Evolutionary conservation across 2,797 vertebrate species (phyloP).

Genomic region (Danio kyathit): DNA sequence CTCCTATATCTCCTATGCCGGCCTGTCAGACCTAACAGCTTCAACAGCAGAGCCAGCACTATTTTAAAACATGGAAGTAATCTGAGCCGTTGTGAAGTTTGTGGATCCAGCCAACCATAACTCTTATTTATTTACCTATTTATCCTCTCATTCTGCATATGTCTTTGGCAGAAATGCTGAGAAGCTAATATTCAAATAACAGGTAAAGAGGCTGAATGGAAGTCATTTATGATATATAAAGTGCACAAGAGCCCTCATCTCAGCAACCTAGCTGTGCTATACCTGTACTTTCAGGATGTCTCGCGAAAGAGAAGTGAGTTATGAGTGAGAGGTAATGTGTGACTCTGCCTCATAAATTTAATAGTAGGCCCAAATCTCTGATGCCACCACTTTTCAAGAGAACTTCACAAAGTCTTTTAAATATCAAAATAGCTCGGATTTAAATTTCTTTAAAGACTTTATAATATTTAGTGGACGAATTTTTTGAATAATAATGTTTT

Average conservation of each 20-base stretch:
- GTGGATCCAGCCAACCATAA: conserved; percentile 69
- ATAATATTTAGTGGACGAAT: background rate
- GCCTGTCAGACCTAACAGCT: conserved; percentile 57
- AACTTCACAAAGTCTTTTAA: conserved; percentile 17
- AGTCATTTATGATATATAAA: conserved; percentile 14
- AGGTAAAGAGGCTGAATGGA: background rate
- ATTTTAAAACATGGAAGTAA: conserved; percentile 82
- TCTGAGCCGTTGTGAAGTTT: conserved; percentile 73
- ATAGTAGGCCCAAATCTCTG: conserved; percentile 12
- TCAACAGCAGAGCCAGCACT: conserved; percentile 71
- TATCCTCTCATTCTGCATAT: conserved; percentile 21
- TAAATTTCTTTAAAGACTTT: conserved; percentile 11
- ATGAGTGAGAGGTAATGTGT: conserved; percentile 13
- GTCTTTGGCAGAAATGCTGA: background rate
- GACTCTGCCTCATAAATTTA: conserved; percentile 13
- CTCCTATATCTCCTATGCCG: conserved; percentile 54
- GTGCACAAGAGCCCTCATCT: background rate
- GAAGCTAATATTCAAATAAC: conserved; percentile 3
- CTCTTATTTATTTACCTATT: conserved; percentile 59
- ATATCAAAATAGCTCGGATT: conserved; percentile 11
- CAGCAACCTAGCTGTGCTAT: background rate
- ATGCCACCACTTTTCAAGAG: background rate
- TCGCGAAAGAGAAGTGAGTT: conserved; percentile 32
- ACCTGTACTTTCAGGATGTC: conserved; percentile 18
- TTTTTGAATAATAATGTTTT: background rate